phyloP scores from a whole-genome alignment of 1,140 invertebrate species.

The Drosophila kikkawai region DNA sequence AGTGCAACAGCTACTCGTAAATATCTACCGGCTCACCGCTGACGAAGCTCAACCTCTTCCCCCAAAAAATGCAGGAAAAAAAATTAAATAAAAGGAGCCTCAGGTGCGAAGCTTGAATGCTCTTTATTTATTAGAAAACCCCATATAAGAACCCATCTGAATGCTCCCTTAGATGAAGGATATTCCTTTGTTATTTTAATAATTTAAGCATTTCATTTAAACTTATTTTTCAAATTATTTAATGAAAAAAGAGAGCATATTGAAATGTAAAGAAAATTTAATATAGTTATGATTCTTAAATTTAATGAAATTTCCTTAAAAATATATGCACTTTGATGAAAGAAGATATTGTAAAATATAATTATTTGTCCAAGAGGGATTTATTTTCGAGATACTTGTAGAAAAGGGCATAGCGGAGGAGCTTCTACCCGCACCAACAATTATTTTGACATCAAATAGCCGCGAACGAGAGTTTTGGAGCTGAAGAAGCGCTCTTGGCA shows the following conservation, averaged over 20 bases:
- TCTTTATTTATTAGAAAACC: not conserved
- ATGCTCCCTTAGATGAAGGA: accelerated
- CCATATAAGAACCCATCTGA: not conserved
- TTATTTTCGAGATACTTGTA: not conserved
- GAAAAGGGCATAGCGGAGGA: slow-evolving; percentile 11
- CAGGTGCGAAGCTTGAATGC: slow-evolving; percentile 16
- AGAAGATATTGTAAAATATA: not conserved
- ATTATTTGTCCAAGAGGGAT: not conserved
- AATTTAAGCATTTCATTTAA: not conserved
- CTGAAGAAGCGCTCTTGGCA: slow-evolving; percentile 26
- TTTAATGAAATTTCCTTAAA: not conserved
- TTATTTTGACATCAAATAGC: slow-evolving; percentile 82
- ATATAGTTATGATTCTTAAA: too few species aligned
- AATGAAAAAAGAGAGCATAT: not conserved
- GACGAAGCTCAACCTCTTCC: slow-evolving; percentile 45
- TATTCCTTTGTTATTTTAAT: not conserved
- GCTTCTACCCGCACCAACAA: slow-evolving; percentile 54
- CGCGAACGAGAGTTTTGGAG: slow-evolving; percentile 42
- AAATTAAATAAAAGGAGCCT: slow-evolving; percentile 7
- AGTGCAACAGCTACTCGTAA: slow-evolving; percentile 83
- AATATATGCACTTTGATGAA: not conserved
- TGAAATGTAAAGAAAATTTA: too few species aligned
- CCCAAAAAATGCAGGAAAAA: slow-evolving; percentile 20
- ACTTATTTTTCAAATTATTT: not conserved
- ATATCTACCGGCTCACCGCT: slow-evolving; percentile 59